phyloP scores from a whole-genome alignment of 2,888 invertebrate species.

The Torymus texanus region DNA sequence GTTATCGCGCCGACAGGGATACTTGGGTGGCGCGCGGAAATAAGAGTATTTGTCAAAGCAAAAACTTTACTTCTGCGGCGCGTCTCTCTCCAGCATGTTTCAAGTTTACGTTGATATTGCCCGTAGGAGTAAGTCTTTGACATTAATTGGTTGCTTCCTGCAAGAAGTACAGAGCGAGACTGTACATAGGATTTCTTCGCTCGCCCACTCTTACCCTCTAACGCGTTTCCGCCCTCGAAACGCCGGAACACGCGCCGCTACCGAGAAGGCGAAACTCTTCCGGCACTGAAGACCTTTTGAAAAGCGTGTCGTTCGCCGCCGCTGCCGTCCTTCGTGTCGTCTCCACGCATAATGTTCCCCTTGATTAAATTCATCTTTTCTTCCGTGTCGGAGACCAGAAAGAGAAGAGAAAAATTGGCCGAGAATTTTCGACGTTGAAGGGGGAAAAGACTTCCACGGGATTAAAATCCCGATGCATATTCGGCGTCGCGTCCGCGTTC shows the following conservation, averaged over 20 bases:
- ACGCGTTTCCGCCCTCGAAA: background rate
- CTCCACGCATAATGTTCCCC: constrained; percentile 34
- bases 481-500: background rate
- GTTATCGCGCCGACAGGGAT: background rate
- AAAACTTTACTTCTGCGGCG: constrained; percentile 22
- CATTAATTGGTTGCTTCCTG: constrained; percentile 47
- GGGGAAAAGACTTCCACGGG: background rate
- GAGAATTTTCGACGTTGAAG: background rate
- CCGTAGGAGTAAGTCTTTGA: constrained; percentile 41
- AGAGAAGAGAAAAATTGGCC: constrained; percentile 18
- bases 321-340: background rate
- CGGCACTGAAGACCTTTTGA: constrained; percentile 14
- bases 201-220: background rate
- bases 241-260: no score
- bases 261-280: background rate
- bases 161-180: constrained; percentile 9
- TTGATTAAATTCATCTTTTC: constrained; percentile 38
- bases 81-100: background rate
- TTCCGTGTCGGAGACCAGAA: background rate
- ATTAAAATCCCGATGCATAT: constrained; percentile 35
- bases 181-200: background rate
- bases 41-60: constrained; percentile 41
- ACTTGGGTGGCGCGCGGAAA: constrained; percentile 25
- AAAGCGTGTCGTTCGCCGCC: background rate
- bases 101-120: constrained; percentile 40